These are phyloP conservation scores for Seladonia tumulorum DNA, from an alignment of 2,888 invertebrate species.

Conservation along the genomic window DNA sequence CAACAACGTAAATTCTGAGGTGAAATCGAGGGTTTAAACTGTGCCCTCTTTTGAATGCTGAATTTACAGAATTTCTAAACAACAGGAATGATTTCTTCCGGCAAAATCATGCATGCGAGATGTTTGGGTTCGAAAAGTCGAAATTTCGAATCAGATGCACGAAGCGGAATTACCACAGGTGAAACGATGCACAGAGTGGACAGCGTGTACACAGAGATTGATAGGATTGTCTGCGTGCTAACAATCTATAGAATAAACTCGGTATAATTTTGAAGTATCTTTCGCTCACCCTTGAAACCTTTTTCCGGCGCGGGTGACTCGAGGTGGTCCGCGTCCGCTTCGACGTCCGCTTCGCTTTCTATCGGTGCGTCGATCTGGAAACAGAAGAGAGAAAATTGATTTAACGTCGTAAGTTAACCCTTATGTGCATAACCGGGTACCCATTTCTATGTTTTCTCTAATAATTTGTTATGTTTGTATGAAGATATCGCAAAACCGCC, in stretches of 20 bases:
- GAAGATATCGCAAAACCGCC: too few species aligned
- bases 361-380: slow-evolving; percentile 81
- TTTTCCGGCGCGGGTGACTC: slow-evolving; percentile 80
- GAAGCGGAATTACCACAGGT: not conserved
- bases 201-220: not conserved
- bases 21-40: too few species aligned
- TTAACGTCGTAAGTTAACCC: not conserved
- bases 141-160: not conserved
- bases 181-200: not conserved
- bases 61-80: not conserved
- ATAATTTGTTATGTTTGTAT: too few species aligned
- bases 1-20: too few species aligned
- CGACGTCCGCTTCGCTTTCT: slow-evolving; percentile 79
- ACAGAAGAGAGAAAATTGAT: slow-evolving; percentile 40
- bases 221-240: not conserved
- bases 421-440: too few species aligned
- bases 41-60: not conserved
- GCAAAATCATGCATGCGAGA: not conserved
- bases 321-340: slow-evolving; percentile 77
- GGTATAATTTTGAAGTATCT: slow-evolving; percentile 33
- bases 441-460: too few species aligned
- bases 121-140: not conserved
- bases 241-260: slow-evolving; percentile 16
- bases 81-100: not conserved
- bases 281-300: slow-evolving; percentile 81